Conservation (phyloP, 1,140 invertebrate genomes). For the Cherax destructor region DNA sequence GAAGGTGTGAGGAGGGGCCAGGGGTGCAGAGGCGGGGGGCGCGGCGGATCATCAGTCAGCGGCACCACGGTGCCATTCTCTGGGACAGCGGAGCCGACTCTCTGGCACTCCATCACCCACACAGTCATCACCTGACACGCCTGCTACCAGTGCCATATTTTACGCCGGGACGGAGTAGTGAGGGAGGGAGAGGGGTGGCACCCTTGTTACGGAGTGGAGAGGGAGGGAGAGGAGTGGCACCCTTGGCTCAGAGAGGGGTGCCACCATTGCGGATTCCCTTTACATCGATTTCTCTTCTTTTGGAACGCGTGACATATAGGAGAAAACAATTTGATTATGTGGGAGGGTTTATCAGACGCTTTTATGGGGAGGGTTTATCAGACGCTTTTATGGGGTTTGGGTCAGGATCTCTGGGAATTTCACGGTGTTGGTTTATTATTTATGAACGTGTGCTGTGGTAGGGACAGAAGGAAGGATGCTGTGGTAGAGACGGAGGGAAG, state of each 20-base stretch:
- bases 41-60: constrained; percentile 48
- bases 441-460: not conserved
- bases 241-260: not conserved
- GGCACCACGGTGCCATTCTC: constrained; percentile 54
- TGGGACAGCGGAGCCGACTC: constrained; percentile 57
- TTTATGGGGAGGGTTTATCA: constrained; percentile 53
- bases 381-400: constrained; percentile 28
- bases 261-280: constrained; percentile 32
- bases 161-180: constrained; percentile 18
- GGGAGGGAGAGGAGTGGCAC: not conserved
- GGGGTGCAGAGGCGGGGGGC: not conserved
- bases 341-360: constrained; percentile 36
- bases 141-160: constrained; percentile 64
- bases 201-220: not conserved
- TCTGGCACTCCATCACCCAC: constrained; percentile 60
- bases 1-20: too few species aligned
- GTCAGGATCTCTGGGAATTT: not conserved
- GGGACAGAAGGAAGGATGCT: not conserved
- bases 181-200: not conserved
- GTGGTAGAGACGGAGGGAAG: too few species aligned
- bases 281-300: constrained; percentile 65
- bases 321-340: constrained; percentile 66
- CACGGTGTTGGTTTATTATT: constrained; percentile 3
- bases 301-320: constrained; percentile 44
- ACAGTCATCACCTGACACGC: constrained; percentile 65